Conservation (phyloP, 2,113 vertebrate genomes). For the Lophochroa leadbeateri region DNA sequence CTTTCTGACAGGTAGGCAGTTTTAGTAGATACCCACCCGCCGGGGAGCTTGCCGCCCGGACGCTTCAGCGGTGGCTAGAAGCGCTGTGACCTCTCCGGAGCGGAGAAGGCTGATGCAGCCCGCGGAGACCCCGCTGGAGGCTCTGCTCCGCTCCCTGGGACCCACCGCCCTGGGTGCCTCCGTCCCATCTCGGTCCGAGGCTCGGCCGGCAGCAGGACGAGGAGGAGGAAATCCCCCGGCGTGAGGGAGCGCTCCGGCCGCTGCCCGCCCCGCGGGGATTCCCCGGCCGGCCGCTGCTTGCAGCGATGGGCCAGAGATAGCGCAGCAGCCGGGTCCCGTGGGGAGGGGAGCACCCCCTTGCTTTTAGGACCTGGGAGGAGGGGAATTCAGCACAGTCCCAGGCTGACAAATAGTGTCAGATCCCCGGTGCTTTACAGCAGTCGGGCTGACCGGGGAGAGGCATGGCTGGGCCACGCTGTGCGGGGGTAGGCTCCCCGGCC, state of each 20-base stretch:
- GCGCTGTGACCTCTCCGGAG: neutral
- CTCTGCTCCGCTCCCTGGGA: neutral
- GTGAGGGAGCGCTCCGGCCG: neutral
- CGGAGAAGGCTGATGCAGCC: neutral
- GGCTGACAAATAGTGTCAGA: accelerated
- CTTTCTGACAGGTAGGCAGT: neutral
- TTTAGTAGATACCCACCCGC: neutral
- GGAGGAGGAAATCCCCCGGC: neutral
- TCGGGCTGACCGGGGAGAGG: neutral
- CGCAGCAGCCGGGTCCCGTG: neutral
- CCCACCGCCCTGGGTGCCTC: neutral
- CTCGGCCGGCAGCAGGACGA: neutral
- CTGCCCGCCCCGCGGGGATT: neutral
- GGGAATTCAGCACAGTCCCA: neutral
- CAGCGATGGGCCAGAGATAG: neutral
- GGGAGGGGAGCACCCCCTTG: neutral
- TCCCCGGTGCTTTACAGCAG: neutral
- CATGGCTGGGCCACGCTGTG: neutral
- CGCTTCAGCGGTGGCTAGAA: neutral
- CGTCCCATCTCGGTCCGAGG: neutral
- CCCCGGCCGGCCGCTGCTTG: neutral
- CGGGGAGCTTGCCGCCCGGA: neutral
- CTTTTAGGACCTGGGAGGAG: neutral
- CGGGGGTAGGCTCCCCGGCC: neutral
- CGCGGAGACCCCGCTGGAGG: neutral